Conservation (phyloP, 2,797 vertebrate species). For the Sitta carolinensis region DNA sequence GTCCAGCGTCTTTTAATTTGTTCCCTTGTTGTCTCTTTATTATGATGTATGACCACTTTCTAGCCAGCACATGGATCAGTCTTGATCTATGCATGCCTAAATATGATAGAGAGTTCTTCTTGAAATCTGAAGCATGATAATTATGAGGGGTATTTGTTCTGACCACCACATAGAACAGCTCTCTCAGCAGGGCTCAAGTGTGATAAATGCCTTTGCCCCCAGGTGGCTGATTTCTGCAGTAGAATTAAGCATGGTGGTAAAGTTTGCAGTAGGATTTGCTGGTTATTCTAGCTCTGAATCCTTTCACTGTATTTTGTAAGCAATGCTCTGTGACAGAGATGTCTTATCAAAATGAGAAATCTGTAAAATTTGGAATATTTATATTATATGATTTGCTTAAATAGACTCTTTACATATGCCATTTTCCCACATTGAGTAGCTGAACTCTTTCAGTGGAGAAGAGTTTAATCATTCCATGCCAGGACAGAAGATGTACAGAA, state of each 20-base stretch:
- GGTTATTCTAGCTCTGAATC: background rate
- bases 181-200: background rate
- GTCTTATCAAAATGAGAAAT: background rate
- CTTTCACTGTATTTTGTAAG: background rate
- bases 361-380: background rate
- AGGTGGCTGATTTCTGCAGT: conserved; percentile 61
- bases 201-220: conserved; percentile 48
- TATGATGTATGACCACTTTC: background rate
- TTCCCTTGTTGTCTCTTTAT: background rate
- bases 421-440: background rate
- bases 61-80: background rate
- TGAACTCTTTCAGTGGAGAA: background rate
- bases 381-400: background rate
- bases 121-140: conserved; percentile 28
- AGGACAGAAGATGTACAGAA: background rate
- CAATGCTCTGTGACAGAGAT: background rate
- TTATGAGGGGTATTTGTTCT: conserved; percentile 29
- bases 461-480: background rate
- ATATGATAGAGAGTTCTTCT: conserved; percentile 24
- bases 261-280: conserved; percentile 1
- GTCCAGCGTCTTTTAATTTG: background rate
- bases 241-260: background rate
- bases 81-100: conserved; percentile 8
- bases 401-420: background rate
- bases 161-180: background rate